A percentile compares a stretch with the other conserved stretches of the same genome.
These are phyloP conservation scores for Telmatochromis bifrenatus DNA, from an alignment of 2,113 vertebrate species.

Conservation along the genomic window DNA sequence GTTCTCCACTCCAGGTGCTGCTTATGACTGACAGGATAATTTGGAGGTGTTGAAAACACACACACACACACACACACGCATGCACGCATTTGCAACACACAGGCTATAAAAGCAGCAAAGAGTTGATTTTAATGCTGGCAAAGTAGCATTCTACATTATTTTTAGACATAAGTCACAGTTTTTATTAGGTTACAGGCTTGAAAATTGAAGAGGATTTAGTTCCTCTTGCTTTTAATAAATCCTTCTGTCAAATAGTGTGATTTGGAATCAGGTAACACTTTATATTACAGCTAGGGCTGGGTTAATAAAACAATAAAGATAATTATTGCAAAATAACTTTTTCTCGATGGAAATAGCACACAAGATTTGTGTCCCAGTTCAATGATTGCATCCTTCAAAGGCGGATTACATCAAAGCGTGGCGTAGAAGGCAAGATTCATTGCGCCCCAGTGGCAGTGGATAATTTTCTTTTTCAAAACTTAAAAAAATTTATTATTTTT, in stretches of 20 bases:
- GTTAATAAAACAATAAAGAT: not conserved
- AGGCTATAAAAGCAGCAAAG: not conserved
- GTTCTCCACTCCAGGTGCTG: constrained; percentile 38
- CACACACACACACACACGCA: not conserved
- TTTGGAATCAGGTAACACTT: not conserved
- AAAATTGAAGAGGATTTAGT: not conserved
- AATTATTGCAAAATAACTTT: not conserved
- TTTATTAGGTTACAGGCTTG: not conserved
- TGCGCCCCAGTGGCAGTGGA: not conserved
- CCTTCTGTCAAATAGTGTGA: not conserved
- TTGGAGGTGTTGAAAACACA: constrained; percentile 27
- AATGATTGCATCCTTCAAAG: not conserved
- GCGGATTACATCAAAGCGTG: not conserved
- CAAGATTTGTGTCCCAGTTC: not conserved
- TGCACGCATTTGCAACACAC: not conserved
- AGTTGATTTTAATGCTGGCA: not conserved
- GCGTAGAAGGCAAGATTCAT: not conserved
- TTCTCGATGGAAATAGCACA: not conserved
- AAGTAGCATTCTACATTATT: not conserved
- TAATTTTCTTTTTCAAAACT: not conserved
- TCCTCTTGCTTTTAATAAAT: not conserved
- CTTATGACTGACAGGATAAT: constrained; percentile 56
- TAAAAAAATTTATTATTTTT: too few relatives aligned
- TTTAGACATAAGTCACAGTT: not conserved
- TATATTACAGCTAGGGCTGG: not conserved